A percentile compares a stretch with the other conserved stretches of the same genome.
Evolutionary conservation across 2,113 vertebrate species (phyloP).

Genomic region (Pao palembangensis): DNA sequence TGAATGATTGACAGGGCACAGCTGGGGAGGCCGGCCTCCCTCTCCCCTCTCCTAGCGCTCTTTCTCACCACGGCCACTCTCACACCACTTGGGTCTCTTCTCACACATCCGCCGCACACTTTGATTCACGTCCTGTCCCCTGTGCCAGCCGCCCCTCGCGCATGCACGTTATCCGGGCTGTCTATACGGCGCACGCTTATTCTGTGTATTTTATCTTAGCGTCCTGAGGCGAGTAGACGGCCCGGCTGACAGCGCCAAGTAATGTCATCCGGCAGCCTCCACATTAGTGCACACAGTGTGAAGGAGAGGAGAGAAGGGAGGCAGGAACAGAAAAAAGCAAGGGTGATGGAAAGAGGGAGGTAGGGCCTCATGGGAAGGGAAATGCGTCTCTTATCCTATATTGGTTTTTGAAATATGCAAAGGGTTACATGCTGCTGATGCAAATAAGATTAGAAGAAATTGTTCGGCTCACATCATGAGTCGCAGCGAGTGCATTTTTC

Average conservation of each 20-base stretch:
- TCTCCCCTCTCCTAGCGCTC: not conserved
- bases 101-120: slow-evolving; percentile 34
- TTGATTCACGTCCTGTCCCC: slow-evolving; percentile 52
- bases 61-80: slow-evolving; percentile 6
- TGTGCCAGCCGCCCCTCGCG: slow-evolving; percentile 31
- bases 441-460: not conserved
- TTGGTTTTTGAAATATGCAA: slow-evolving; percentile 1
- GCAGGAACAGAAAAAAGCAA: slow-evolving; percentile 21
- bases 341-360: slow-evolving; percentile 12
- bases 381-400: slow-evolving; percentile 1
- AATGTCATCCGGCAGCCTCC: slow-evolving; percentile 69
- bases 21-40: slow-evolving; percentile 60
- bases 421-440: slow-evolving; percentile 9
- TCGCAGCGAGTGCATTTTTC: slow-evolving; percentile 7
- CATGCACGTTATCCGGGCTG: slow-evolving; percentile 63
- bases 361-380: slow-evolving; percentile 1
- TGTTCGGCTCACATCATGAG: not conserved
- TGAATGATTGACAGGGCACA: slow-evolving; percentile 73
- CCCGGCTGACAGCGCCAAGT: slow-evolving; percentile 36
- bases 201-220: slow-evolving; percentile 67
- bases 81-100: slow-evolving; percentile 3
- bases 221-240: slow-evolving; percentile 57
- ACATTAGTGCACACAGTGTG: slow-evolving; percentile 48
- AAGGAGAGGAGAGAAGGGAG: slow-evolving; percentile 12
- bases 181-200: slow-evolving; percentile 4